These are phyloP conservation scores for Eupleurogrammus muticus DNA, from an alignment of 2,797 vertebrate species.

Conservation along the genomic window DNA sequence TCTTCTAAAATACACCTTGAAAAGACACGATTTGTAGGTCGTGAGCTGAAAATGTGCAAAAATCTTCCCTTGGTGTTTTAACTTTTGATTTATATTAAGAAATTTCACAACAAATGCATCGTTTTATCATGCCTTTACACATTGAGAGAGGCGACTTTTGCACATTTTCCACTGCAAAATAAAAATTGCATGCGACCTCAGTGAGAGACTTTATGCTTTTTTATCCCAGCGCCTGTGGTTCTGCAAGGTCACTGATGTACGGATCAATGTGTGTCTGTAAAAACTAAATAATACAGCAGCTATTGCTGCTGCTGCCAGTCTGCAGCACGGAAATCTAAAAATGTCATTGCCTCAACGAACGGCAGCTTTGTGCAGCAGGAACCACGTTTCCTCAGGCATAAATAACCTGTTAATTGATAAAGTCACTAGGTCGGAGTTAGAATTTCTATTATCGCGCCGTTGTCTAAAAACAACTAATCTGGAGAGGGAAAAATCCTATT, in stretches of 20 bases:
- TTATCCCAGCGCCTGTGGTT: not conserved
- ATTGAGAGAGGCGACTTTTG: not conserved
- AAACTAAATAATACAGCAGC: conserved; percentile 1
- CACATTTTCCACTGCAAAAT: not conserved
- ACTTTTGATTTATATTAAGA: conserved; percentile 3
- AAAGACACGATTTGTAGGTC: conserved; percentile 1
- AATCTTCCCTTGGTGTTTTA: not conserved
- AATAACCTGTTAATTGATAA: not conserved
- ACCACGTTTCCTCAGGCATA: not conserved
- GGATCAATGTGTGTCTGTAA: not conserved
- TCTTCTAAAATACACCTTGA: not conserved
- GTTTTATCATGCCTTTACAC: not conserved
- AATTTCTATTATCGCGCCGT: not conserved
- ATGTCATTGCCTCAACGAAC: not conserved
- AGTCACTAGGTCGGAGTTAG: not conserved
- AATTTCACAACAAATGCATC: not conserved
- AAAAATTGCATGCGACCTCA: not conserved
- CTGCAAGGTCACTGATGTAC: not conserved
- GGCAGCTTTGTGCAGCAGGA: not conserved
- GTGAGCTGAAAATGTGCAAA: conserved; percentile 5
- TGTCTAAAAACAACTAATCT: not conserved
- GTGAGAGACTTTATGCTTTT: not conserved
- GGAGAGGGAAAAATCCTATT: not conserved
- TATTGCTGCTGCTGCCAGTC: not conserved
- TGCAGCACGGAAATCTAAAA: conserved; percentile 1